These are phyloP conservation scores for Scalopus aquaticus DNA, from an alignment of 2,113 vertebrate genomes.

Conservation along the genomic window DNA sequence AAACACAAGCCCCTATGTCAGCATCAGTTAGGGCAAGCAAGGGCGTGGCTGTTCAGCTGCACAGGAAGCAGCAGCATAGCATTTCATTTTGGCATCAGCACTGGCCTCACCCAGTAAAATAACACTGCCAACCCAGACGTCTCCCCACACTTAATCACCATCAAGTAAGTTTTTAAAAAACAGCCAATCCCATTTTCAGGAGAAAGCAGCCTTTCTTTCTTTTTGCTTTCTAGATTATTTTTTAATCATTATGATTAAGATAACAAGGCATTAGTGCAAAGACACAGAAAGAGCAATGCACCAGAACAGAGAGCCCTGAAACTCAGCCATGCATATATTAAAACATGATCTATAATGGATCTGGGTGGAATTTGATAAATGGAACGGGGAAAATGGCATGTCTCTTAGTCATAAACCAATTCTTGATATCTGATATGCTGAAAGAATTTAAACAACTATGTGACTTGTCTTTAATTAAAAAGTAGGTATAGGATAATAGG, in stretches of 20 bases:
- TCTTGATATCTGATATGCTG: conserved; percentile 51
- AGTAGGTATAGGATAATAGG: conserved; percentile 22
- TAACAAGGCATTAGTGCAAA: not conserved
- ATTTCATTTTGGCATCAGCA: conserved; percentile 78
- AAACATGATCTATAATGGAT: not conserved
- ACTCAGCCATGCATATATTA: not conserved
- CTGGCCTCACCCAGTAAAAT: conserved; percentile 68
- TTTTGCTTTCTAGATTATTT: not conserved
- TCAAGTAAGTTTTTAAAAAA: conserved; percentile 69
- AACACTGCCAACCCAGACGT: conserved; percentile 71
- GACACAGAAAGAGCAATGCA: not conserved
- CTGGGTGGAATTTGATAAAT: not conserved
- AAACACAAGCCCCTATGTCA: not conserved
- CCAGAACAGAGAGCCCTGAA: not conserved
- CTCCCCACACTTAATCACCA: conserved; percentile 73
- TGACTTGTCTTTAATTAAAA: conserved; percentile 60
- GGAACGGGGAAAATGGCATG: not conserved
- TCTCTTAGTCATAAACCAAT: conserved; percentile 41
- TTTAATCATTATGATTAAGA: not conserved
- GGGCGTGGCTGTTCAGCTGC: conserved; percentile 56
- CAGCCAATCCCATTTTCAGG: conserved; percentile 72
- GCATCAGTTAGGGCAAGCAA: not conserved
- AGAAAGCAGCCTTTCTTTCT: conserved; percentile 76
- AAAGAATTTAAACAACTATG: conserved; percentile 55
- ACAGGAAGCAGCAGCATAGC: conserved; percentile 25